Base-by-base conservation (phyloP, 2,888 invertebrate genomes). In the Eulithis testata region DNA sequence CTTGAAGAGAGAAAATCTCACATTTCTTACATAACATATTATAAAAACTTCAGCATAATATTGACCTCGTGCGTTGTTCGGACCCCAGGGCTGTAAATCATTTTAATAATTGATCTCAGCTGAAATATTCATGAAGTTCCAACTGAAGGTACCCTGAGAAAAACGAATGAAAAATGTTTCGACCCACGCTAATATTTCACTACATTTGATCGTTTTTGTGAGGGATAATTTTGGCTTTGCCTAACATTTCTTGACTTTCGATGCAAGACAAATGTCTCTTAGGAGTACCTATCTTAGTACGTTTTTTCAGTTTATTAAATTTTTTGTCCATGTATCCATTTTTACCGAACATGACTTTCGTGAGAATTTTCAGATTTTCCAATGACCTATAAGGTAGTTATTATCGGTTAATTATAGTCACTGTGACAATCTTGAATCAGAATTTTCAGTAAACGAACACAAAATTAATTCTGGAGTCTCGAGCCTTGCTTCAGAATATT, bases 51-150 rank as follows among this genome's bases (percentile, higher is more conserved):
- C 77, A 76, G 76, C 77, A 79, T 73, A 64, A 82, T 81, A 81
- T 80, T 81, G 76, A 73, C 71, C 74, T 76, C 73, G 76, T 79
- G 74, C 81, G 82, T 84, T 85, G 80, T 78, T 80, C 80, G 76
- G 78, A 71, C 80, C 78, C 71, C 79, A 76, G 80, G 82, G 87
- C 82, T 87, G 89, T 92, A 92, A 91, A 92, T 92, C 91, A 92
- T 92, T 89, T 92, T 90, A 92, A 93, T 93, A 93, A 92, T 91
- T 91, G 90, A 93, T 91, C 88, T 82, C 75, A 80, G 76, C 77
- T 86, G 86, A 91, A 91, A 92, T 91, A 92, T 92, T 91, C 91
- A 93, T 90, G 88, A 88, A 89, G 82, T 86, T 88, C 83, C 82
- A 82, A 74, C 84, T 81, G 84, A 83, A 89, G 86, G 88, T 86